Conservation (phyloP, 2,888 invertebrate genomes). For the Halictus quadricinctus region DNA sequence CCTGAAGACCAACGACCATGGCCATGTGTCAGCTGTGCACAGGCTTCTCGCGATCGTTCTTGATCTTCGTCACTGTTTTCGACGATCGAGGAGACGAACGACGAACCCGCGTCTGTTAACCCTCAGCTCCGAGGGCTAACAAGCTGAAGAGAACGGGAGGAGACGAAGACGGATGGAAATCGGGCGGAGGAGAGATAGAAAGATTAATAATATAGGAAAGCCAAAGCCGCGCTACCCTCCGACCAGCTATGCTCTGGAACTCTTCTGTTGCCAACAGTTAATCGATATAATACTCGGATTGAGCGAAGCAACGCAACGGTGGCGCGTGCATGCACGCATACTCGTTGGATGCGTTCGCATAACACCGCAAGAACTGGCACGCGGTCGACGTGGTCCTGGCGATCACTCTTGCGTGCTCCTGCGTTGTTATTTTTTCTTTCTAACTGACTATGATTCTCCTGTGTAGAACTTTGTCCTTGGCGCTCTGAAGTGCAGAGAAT, state of each 20-base stretch:
- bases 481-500: too few relatives aligned
- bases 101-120: slow-evolving; percentile 32
- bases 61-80: neutral
- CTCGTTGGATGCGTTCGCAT: neutral
- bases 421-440: too few relatives aligned
- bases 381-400: neutral
- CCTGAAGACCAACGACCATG: neutral
- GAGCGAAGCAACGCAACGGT: slow-evolving; percentile 69
- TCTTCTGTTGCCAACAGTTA: slow-evolving; percentile 82
- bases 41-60: neutral
- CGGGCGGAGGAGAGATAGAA: slow-evolving; percentile 71
- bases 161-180: slow-evolving; percentile 49
- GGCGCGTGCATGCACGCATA: slow-evolving; percentile 26
- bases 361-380: slow-evolving; percentile 9
- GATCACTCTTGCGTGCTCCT: neutral
- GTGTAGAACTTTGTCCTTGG: too few relatives aligned
- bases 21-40: slow-evolving; percentile 65
- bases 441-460: too few relatives aligned
- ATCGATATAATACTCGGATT: slow-evolving; percentile 82
- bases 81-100: neutral
- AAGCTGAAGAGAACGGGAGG: slow-evolving; percentile 21
- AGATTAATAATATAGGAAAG: slow-evolving; percentile 82
- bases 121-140: slow-evolving; percentile 72
- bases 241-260: slow-evolving; percentile 78
- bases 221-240: slow-evolving; percentile 76